Conservation (phyloP, 2,113 vertebrate genomes). For the Paralichthys olivaceus region DNA sequence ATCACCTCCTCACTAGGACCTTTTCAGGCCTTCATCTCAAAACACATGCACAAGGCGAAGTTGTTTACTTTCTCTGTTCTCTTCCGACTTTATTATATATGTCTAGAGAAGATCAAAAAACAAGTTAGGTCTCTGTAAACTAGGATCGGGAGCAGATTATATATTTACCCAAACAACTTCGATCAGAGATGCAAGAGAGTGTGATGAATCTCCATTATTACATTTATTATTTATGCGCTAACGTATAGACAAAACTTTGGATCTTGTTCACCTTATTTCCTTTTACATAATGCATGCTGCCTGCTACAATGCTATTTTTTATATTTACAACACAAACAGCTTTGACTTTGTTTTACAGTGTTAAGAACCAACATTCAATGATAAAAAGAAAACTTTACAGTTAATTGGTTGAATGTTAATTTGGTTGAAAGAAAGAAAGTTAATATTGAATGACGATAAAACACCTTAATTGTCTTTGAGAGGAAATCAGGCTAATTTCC, state of each 20-base stretch:
- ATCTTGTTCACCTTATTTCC: slow-evolving; percentile 20
- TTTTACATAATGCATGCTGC: slow-evolving; percentile 20
- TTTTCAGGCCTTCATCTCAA: slow-evolving; percentile 55
- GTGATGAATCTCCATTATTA: slow-evolving; percentile 16
- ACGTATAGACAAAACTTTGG: slow-evolving; percentile 26
- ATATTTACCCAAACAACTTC: slow-evolving; percentile 24
- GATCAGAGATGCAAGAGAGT: neutral
- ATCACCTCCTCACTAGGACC: slow-evolving; percentile 63
- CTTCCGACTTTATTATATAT: slow-evolving; percentile 11
- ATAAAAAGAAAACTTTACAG: neutral
- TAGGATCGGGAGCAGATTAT: neutral
- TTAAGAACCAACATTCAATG: neutral
- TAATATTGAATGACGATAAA: slow-evolving; percentile 6
- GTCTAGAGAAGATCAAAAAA: neutral
- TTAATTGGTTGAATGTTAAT: slow-evolving; percentile 42
- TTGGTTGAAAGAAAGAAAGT: slow-evolving; percentile 37
- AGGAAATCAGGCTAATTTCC: neutral
- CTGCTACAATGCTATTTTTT: neutral
- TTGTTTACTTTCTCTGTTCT: slow-evolving; percentile 9
- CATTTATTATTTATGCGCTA: slow-evolving; percentile 43
- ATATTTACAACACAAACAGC: neutral
- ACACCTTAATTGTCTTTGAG: slow-evolving; percentile 22
- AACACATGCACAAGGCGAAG: neutral
- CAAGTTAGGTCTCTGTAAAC: neutral
- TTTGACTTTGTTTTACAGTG: slow-evolving; percentile 12